Percentiles rank a stretch among this genome's conserved stretches.
Evolutionary conservation across 2,888 invertebrate genomes (phyloP).

Genomic region (Drosophila bunnanda): DNA sequence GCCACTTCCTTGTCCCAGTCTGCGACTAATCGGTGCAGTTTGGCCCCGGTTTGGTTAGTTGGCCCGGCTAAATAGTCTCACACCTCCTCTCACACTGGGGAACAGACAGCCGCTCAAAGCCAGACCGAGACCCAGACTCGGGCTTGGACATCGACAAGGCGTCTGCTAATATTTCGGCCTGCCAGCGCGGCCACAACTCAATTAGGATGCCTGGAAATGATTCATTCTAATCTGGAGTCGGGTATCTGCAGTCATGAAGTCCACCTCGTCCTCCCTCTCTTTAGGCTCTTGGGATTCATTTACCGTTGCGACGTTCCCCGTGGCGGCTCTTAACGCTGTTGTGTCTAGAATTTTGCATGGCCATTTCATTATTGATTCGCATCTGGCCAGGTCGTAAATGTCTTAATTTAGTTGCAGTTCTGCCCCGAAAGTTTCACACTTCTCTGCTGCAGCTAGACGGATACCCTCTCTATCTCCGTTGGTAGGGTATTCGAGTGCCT

Average conservation of each 20-base stretch:
- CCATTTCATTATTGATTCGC: constrained; percentile 74
- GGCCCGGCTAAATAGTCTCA: constrained; percentile 75
- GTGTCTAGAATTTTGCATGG: constrained; percentile 76
- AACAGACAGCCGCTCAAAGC: constrained; percentile 16
- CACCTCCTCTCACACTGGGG: constrained; percentile 56
- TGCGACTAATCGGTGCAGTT: constrained; percentile 68
- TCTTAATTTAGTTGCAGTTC: constrained; percentile 64
- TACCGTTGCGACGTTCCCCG: constrained; percentile 72
- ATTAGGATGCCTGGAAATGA: constrained; percentile 78
- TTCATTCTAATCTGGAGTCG: constrained; percentile 78
- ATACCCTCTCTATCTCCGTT: constrained; percentile 9
- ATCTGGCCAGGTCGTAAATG: constrained; percentile 59
- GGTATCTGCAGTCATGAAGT: constrained; percentile 77
- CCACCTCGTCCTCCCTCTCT: constrained; percentile 24
- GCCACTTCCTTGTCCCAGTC: constrained; percentile 40
- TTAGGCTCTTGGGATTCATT: constrained; percentile 46
- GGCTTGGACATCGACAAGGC: constrained; percentile 53
- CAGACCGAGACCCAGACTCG: constrained; percentile 6
- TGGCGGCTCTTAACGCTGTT: constrained; percentile 62
- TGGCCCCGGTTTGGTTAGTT: constrained; percentile 54
- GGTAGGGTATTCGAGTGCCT: constrained; percentile 6
- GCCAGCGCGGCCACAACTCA: constrained; percentile 67
- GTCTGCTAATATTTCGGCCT: constrained; percentile 72
- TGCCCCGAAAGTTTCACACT: constrained; percentile 13
- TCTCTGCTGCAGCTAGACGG: not conserved